phyloP scores from a whole-genome alignment of 2,888 invertebrate genomes.

The Melanchra persicariae region DNA sequence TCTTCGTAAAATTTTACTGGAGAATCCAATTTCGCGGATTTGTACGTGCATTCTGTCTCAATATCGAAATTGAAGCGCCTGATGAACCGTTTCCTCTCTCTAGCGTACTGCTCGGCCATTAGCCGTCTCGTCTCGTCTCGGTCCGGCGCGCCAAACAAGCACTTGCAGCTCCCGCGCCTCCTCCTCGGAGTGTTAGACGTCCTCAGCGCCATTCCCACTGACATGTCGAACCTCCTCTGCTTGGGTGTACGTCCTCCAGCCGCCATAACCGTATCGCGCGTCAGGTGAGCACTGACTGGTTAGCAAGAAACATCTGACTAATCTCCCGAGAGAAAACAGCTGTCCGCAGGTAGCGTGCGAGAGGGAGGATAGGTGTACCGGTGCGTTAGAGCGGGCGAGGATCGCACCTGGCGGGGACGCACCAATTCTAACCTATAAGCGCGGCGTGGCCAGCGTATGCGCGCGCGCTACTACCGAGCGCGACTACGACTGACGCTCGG shows the following conservation, averaged over 20 bases:
- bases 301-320: constrained; percentile 90
- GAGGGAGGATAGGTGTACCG: constrained; percentile 72
- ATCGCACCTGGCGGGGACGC: constrained; percentile 88
- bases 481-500: constrained; percentile 78
- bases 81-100: constrained; percentile 91
- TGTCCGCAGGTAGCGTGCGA: constrained; percentile 85
- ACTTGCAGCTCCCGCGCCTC: constrained; percentile 89
- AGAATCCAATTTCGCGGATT: constrained; percentile 83
- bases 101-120: constrained; percentile 91
- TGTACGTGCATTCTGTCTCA: constrained; percentile 85
- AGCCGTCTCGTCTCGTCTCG: constrained; percentile 90
- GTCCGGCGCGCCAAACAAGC: constrained; percentile 92
- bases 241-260: constrained; percentile 88
- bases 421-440: constrained; percentile 89
- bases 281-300: constrained; percentile 89
- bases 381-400: constrained; percentile 80
- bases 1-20: constrained; percentile 87
- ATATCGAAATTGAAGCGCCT: constrained; percentile 92
- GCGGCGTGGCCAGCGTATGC: constrained; percentile 79
- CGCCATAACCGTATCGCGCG: constrained; percentile 82
- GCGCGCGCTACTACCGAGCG: constrained; percentile 79
- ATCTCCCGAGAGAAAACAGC: constrained; percentile 90
- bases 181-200: constrained; percentile 83
- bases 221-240: constrained; percentile 85
- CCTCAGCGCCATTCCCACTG: constrained; percentile 82